Base-by-base conservation (phyloP, 2,113 vertebrate species). In the Oncorhynchus keta region DNA sequence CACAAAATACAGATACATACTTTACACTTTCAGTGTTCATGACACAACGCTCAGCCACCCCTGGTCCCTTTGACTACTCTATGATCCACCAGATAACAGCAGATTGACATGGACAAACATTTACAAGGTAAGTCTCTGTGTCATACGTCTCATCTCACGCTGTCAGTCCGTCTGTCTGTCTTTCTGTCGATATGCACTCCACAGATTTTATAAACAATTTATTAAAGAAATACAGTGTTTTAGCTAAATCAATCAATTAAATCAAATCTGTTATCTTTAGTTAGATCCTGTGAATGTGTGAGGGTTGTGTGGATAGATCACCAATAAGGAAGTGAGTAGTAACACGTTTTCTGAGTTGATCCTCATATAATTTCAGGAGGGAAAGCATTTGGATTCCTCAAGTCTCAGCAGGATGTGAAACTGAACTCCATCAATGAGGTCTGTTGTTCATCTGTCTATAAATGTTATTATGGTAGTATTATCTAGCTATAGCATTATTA, bases 371-470 rank as follows among this genome's bases (percentile, higher is more conserved):
- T 45, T 45, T 74, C 83, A 96, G 95, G 95, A 65, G 95, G 95
- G 61, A 96, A 95, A 89, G 92, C 91, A 2, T 96, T 84, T 3
- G 92, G 94, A 69, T n/a, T 86, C 14, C 87, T 93, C 26, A 95
- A 95, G 84, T 87, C 90, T 80, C 90, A 94, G 28, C 95, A 95
- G 78, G 93, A 95, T 62, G 93, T 94, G 59, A 87, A 83, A 72
- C 87, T 96, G 12, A 88, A 92, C 49, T 75, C 79, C 18, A 74
- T 90, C 55, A 93, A 93, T 86, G 88, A 93, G 86, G 92, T 91
- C 18, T 72, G 86, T 76, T 22, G 1, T 48, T 20, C 20, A 9
- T 22, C 68, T 70, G 28, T 18, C 12, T 14, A 20, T 4, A 55
- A 18, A 55, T 13, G 49, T 55, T 18, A 18, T 55, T 55, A 55